Base-by-base conservation (phyloP, 1,140 invertebrate genomes). In the Gonioctena quinquepunctata region DNA sequence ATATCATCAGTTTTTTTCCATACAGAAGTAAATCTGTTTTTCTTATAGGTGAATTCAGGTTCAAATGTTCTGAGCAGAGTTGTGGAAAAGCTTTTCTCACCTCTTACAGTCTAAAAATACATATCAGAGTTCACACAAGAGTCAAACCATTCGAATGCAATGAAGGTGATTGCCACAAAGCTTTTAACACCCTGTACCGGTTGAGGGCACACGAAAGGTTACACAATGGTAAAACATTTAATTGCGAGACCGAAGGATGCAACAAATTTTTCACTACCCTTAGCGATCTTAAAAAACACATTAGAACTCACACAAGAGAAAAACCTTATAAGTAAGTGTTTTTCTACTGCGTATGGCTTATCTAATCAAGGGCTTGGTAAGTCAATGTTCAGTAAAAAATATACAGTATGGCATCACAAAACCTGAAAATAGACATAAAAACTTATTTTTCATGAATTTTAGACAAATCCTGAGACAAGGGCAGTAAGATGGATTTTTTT, bases 11-110 rank as follows among this genome's bases (percentile, higher is more conserved):
- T 42, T 7, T 6, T 42, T 42, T 6, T 7, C 6, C 6, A 42
- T 42, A 42, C 33, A 42, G n/a, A n/a, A 8, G n/a, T 18, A 59
- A 49, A 28, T 11, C 22, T 18, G 16, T 7, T 75, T 76, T 75
- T n/a, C 11, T 87, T 88, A 77, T 86, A 96, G 95, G 95, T 79
- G 95, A 98, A 87, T 97, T 94, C 86, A 91, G 93, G 78, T 98
- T 97, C 86, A 92, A 95, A 84, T 98, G 96, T 85, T 89, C 91
- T 25, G 91, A 96, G 82, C 87, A 90, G 66, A 90, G 88, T 71
- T 98, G 96, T 85, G 92, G 93, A 49, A 98, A 98, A 85, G 92
- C 93, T 60, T 98, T 98, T 86, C 87, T 98, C 21, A 97, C 96
- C 8, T 97, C 93, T 27, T 97, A 97, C 85, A 96, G 94, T 84